Base-by-base conservation (phyloP, 35 echinoderm and acorn worm species). In the Lytechinus pictus region DNA sequence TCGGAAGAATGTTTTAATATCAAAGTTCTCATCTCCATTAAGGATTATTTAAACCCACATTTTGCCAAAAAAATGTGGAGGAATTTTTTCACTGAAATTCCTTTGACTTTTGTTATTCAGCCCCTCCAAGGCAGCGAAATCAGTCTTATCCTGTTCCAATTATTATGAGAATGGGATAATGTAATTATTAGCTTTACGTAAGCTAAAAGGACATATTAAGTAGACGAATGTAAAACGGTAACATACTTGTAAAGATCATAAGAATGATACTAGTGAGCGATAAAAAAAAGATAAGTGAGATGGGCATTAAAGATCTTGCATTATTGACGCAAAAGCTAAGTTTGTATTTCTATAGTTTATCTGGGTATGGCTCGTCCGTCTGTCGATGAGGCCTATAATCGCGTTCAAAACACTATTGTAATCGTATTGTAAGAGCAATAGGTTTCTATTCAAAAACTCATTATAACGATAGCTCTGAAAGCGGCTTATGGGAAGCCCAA, bases 401-500 rank as follows among this genome's bases (percentile, higher is more conserved):
- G 54, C 51, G 91, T 96, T 72, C 54, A 91, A 91, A 96, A 96
- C 95, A 96, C 95, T 54, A 92, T 96, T 96, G 95, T 96, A n/a
- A 29, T 11, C 51, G 61, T 53, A 96, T 96, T 96, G 95, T 96
- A 56, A 52, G 27, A 4, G 56, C 87, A 54, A 96, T 86, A 72
- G 89, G 89, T 33, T 54, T 56, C 55, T 57, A 71, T 96, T 91
- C 54, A 71, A 10, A 58, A 92, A 57, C 87, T 96, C 91, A 96
- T 96, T 96, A 96, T 96, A 96, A 92, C 95, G 95, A 96, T 96
- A 96, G 87, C 56, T 61, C n/a, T 28, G 27, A 96, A 92, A 92
- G 95, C 88, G 89, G 95, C 95, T 96, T 96, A 92, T 9, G 12
- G 52, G 52, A 95, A 53, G 52, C 88, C 28, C 88, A 10, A 90